Percentiles rank a stretch among this genome's conserved stretches.
These are phyloP conservation scores for Erpetoichthys calabaricus DNA, from an alignment of 2,797 vertebrate species.

Conservation along the genomic window DNA sequence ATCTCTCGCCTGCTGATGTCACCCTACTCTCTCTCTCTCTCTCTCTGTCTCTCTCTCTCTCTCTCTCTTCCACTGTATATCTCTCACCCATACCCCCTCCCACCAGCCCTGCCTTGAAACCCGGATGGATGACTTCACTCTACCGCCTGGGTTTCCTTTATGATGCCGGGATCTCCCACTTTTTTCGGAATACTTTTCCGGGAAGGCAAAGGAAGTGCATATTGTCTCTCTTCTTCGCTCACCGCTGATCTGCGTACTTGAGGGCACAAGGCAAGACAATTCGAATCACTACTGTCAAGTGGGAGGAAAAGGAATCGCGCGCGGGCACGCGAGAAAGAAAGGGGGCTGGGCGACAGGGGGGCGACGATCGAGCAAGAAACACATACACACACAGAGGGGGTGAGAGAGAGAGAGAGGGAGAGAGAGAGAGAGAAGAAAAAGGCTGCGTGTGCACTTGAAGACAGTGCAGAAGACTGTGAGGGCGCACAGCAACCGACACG, in stretches of 20 bases:
- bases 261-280: not conserved
- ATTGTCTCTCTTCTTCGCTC: not conserved
- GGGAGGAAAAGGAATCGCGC: too few species aligned
- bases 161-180: constrained; percentile 81
- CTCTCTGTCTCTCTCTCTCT: constrained; percentile 15
- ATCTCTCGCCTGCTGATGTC: constrained; percentile 44
- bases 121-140: constrained; percentile 95
- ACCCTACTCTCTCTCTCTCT: constrained; percentile 23
- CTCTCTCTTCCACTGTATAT: constrained; percentile 7
- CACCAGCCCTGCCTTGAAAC: constrained; percentile 36
- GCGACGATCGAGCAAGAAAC: too few species aligned
- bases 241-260: not conserved
- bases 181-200: constrained; percentile 53
- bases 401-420: too few species aligned
- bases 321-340: too few species aligned
- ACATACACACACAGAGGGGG: too few species aligned
- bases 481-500: too few species aligned
- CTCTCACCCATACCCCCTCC: constrained; percentile 15
- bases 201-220: not conserved
- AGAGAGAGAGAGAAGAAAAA: too few species aligned
- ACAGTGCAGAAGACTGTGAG: too few species aligned
- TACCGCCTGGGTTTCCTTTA: constrained; percentile 85
- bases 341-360: too few species aligned
- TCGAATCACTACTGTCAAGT: not conserved
- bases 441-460: too few species aligned